Percentiles rank a stretch among this genome's conserved stretches.
Conservation (phyloP, 1,140 invertebrate species). For the Scaptomyza montana region DNA sequence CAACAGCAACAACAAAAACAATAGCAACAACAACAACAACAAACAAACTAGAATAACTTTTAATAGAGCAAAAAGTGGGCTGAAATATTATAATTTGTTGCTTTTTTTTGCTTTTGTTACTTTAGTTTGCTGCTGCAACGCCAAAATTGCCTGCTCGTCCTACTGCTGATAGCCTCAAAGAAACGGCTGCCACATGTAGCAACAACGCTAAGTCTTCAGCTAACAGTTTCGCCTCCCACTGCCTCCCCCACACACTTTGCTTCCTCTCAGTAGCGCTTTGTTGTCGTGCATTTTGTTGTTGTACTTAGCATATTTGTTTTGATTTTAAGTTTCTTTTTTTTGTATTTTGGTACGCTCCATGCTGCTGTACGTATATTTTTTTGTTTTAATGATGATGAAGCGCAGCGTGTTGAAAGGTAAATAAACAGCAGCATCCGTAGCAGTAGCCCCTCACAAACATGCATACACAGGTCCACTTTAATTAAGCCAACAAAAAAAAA, state of each 20-base stretch:
- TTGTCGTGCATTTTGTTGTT: constrained; percentile 34
- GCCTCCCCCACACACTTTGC: background rate
- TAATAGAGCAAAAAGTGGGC: constrained; percentile 52
- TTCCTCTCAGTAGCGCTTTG: constrained; percentile 4
- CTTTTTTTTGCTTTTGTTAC: constrained; percentile 28
- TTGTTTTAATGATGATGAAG: constrained; percentile 80
- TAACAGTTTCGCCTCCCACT: constrained; percentile 4
- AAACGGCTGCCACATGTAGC: constrained; percentile 31
- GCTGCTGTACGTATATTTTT: constrained; percentile 32
- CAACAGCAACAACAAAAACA: constrained; percentile 38
- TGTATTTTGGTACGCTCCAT: constrained; percentile 17
- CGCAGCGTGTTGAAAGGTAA: constrained; percentile 76
- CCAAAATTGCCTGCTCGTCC: constrained; percentile 28
- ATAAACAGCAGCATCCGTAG: constrained; percentile 57
- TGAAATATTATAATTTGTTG: constrained; percentile 65
- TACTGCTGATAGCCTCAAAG: constrained; percentile 9
- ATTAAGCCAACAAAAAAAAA: constrained; percentile 76
- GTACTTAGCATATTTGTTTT: constrained; percentile 66
- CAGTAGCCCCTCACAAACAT: constrained; percentile 7
- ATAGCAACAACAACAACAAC: constrained; percentile 53
- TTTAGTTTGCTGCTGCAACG: constrained; percentile 15
- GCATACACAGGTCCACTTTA: constrained; percentile 52
- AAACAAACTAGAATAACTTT: constrained; percentile 44
- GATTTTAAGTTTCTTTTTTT: constrained; percentile 51
- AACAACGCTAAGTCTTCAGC: constrained; percentile 15